These are phyloP conservation scores for Drosophila fulvimacula DNA, from an alignment of 2,888 invertebrate species.

Conservation along the genomic window DNA sequence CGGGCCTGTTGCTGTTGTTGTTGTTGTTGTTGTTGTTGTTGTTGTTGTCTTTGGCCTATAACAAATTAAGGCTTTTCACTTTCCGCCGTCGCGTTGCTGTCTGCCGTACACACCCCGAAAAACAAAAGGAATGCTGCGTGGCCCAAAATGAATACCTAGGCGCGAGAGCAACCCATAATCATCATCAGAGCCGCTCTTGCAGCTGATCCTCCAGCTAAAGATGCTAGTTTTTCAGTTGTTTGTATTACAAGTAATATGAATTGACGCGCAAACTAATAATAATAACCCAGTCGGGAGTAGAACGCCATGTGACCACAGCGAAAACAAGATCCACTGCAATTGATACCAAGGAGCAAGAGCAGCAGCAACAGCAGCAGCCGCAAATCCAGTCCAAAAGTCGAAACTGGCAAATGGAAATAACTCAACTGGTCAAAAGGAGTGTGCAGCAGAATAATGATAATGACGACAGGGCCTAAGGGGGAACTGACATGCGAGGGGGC, in stretches of 20 bases:
- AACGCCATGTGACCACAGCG: constrained; percentile 26
- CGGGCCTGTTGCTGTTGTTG: constrained; percentile 6
- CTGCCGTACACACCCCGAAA: constrained; percentile 62
- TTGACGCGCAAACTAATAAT: constrained; percentile 78
- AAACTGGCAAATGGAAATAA: constrained; percentile 69
- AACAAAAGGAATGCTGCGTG: constrained; percentile 58
- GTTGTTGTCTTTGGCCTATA: constrained; percentile 49
- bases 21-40: constrained; percentile 12
- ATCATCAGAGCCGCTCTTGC: constrained; percentile 56
- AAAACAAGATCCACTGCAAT: constrained; percentile 64
- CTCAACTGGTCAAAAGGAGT: constrained; percentile 50
- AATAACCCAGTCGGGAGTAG: constrained; percentile 58
- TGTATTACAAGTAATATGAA: constrained; percentile 77
- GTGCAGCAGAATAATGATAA: constrained; percentile 68
- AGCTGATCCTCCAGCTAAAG: constrained; percentile 38
- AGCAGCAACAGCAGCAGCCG: not conserved
- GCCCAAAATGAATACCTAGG: constrained; percentile 76
- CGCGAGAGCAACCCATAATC: constrained; percentile 70
- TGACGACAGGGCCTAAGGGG: constrained; percentile 54
- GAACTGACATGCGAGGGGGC: not conserved
- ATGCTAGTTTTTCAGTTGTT: constrained; percentile 49
- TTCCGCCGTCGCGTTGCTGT: constrained; percentile 59
- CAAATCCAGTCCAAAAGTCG: constrained; percentile 32
- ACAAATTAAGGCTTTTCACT: constrained; percentile 82
- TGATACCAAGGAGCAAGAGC: constrained; percentile 57